Conservation (phyloP, 1,140 invertebrate genomes). For the Scaptomyza graminum region DNA sequence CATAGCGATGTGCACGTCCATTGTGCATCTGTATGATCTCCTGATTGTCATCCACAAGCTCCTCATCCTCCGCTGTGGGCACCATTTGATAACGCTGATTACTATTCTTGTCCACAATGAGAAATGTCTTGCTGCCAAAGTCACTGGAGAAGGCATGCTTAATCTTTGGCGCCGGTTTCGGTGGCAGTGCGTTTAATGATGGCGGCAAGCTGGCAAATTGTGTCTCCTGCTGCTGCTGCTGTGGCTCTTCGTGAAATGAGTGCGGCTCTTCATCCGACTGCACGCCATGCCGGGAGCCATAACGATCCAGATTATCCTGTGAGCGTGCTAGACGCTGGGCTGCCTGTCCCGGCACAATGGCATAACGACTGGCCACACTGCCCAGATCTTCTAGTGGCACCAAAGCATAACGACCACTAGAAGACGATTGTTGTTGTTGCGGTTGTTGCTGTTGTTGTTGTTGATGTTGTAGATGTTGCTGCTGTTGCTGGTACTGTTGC, state of each 20-base stretch:
- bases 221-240: conserved; percentile 52
- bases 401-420: conserved; percentile 83
- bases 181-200: conserved; percentile 30
- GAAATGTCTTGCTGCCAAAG: conserved; percentile 85
- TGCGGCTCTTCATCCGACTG: conserved; percentile 71
- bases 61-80: conserved; percentile 86
- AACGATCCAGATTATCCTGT: conserved; percentile 75
- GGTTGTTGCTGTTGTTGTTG: conserved; percentile 29
- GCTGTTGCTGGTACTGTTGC: conserved; percentile 48
- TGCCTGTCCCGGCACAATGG: conserved; percentile 62
- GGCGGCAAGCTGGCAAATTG: conserved; percentile 77
- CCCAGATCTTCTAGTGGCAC: conserved; percentile 84
- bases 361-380: conserved; percentile 56
- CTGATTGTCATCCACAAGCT: conserved; percentile 84
- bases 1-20: conserved; percentile 86
- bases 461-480: conserved; percentile 50
- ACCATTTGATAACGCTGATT: conserved; percentile 86
- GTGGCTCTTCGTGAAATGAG: conserved; percentile 76
- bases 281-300: conserved; percentile 55
- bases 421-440: conserved; percentile 54
- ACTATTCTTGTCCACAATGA: conserved; percentile 85
- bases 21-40: conserved; percentile 87
- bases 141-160: conserved; percentile 85
- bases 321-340: conserved; percentile 67
- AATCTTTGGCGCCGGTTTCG: conserved; percentile 60